These are phyloP conservation scores for Callimorpha dominula DNA, from an alignment of 2,888 invertebrate genomes.

Conservation along the genomic window DNA sequence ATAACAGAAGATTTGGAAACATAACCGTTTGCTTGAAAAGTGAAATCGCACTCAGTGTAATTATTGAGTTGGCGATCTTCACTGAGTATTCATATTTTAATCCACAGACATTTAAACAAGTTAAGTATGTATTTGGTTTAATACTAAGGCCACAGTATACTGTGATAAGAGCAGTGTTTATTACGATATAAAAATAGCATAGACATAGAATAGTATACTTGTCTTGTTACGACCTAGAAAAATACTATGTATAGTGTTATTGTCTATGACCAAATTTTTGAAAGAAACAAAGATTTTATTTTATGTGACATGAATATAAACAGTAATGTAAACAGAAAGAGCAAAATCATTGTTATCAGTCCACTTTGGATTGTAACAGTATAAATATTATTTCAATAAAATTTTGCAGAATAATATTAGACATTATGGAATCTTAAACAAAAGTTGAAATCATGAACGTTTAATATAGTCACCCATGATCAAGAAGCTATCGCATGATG, in stretches of 20 bases:
- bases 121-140: background rate
- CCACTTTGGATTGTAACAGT: background rate
- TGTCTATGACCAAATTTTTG: background rate
- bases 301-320: background rate
- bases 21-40: no score
- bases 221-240: background rate
- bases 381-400: background rate
- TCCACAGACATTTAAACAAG: background rate
- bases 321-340: background rate
- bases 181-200: background rate
- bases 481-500: background rate
- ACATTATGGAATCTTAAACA: background rate
- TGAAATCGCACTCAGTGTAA: no score
- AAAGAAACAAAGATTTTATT: background rate
- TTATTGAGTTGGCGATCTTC: background rate
- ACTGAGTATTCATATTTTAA: no score
- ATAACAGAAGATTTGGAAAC: no score
- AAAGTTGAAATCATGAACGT: background rate
- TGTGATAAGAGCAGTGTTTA: no score
- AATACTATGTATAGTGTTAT: background rate
- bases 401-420: background rate
- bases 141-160: no score
- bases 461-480: background rate
- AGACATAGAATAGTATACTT: background rate
- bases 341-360: background rate